Percentiles rank a stretch among this genome's conserved stretches.
Evolutionary conservation across 2,888 invertebrate species (phyloP).

Genomic region (Empis livida): DNA sequence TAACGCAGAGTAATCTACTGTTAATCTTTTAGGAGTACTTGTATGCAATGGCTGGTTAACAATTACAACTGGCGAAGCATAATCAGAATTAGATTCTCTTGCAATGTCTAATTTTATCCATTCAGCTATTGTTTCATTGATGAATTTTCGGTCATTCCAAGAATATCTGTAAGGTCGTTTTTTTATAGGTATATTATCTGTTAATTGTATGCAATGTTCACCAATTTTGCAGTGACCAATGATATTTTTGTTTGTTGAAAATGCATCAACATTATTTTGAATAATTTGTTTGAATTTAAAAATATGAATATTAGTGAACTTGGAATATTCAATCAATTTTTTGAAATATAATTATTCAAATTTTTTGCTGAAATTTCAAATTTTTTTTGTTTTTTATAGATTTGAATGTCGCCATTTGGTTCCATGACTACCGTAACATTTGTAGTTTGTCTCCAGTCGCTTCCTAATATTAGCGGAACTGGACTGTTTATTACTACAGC

Average conservation of each 20-base stretch:
- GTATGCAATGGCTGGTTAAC: background rate
- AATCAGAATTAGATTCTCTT: background rate
- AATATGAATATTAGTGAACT: too few species aligned
- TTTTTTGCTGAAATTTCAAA: background rate
- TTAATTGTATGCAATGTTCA: background rate
- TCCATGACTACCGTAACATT: background rate
- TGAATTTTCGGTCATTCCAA: background rate
- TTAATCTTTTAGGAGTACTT: background rate
- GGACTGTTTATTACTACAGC: background rate
- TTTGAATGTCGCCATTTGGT: slow-evolving; percentile 3
- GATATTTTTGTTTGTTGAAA: background rate
- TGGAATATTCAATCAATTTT: background rate
- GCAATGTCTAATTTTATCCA: background rate
- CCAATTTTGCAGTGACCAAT: background rate
- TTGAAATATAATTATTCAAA: background rate
- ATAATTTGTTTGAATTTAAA: too few species aligned
- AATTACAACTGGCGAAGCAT: too few species aligned
- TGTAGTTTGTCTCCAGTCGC: background rate
- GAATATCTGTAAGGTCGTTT: background rate
- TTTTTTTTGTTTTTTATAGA: background rate
- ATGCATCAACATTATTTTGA: background rate
- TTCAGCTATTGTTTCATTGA: background rate
- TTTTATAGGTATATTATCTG: background rate
- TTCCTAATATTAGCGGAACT: background rate
- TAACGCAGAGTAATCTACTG: background rate